These are phyloP conservation scores for Leptarthrus brevirostris DNA, from an alignment of 2,888 invertebrate species.

Conservation along the genomic window DNA sequence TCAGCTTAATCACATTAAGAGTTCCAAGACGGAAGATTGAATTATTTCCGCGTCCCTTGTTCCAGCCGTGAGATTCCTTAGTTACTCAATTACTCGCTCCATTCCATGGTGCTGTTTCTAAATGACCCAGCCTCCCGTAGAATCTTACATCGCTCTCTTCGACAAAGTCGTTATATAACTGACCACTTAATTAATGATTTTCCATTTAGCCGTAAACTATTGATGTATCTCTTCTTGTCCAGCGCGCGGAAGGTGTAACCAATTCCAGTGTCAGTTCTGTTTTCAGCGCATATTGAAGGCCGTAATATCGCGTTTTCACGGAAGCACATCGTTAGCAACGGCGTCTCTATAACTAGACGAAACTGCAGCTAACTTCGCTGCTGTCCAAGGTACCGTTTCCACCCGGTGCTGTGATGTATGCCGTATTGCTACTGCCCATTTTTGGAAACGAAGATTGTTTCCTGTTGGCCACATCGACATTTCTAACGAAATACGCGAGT, in stretches of 20 bases:
- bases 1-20: slow-evolving; percentile 30
- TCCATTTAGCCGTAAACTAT: slow-evolving; percentile 36
- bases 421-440: slow-evolving; percentile 36
- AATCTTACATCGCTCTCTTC: background rate
- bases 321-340: slow-evolving; percentile 36
- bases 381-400: slow-evolving; percentile 29
- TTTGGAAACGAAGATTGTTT: slow-evolving; percentile 38
- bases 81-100: slow-evolving; percentile 27
- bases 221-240: slow-evolving; percentile 22
- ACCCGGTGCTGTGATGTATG: slow-evolving; percentile 35
- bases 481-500: slow-evolving; percentile 8
- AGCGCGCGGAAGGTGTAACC: slow-evolving; percentile 13
- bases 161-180: slow-evolving; percentile 9
- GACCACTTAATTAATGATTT: slow-evolving; percentile 48
- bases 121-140: background rate
- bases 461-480: slow-evolving; percentile 38
- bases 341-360: slow-evolving; percentile 21
- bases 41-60: slow-evolving; percentile 34
- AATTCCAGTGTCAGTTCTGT: slow-evolving; percentile 30
- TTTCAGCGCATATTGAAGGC: slow-evolving; percentile 44
- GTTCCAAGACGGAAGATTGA: slow-evolving; percentile 15
- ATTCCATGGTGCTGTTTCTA: background rate
- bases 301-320: slow-evolving; percentile 5
- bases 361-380: background rate
- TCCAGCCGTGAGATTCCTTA: slow-evolving; percentile 8